phyloP scores from a whole-genome alignment of 2,113 vertebrate species.

The Crotalus viridis region DNA sequence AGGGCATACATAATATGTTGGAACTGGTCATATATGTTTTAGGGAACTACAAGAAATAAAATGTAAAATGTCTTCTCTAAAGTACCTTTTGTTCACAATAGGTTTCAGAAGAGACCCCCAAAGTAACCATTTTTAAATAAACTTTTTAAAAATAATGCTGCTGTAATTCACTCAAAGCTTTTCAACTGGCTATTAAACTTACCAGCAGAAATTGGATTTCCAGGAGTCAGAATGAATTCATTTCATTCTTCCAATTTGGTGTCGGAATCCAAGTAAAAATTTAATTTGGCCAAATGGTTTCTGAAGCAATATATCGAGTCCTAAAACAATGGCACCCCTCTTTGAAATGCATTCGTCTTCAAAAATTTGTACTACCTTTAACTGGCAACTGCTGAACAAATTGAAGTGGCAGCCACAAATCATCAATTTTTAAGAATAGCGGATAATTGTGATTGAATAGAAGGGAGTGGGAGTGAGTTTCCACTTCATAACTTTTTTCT shows the following conservation, averaged over 20 bases:
- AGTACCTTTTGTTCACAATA: not conserved
- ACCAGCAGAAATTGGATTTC: not conserved
- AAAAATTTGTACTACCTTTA: not conserved
- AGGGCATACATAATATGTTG: not conserved
- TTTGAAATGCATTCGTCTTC: not conserved
- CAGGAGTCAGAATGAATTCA: not conserved
- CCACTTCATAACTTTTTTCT: not conserved
- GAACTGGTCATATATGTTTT: not conserved
- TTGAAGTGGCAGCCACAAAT: not conserved
- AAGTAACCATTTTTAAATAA: not conserved
- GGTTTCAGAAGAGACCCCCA: not conserved
- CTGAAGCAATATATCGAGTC: not conserved
- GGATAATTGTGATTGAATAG: not conserved
- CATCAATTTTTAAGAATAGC: not conserved
- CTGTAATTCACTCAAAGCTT: not conserved
- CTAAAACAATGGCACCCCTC: not conserved
- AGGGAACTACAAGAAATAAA: not conserved
- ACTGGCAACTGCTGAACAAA: not conserved
- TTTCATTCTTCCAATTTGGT: not conserved
- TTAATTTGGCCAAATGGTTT: not conserved
- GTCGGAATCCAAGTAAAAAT: not conserved
- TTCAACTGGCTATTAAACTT: not conserved
- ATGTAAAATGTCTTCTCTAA: not conserved
- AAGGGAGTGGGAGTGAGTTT: not conserved
- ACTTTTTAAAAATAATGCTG: not conserved